Evolutionary conservation across 2,113 vertebrate species (phyloP), one percentile per base, ranked within the genome.

Genomic region (Dinomys branickii): DNA sequence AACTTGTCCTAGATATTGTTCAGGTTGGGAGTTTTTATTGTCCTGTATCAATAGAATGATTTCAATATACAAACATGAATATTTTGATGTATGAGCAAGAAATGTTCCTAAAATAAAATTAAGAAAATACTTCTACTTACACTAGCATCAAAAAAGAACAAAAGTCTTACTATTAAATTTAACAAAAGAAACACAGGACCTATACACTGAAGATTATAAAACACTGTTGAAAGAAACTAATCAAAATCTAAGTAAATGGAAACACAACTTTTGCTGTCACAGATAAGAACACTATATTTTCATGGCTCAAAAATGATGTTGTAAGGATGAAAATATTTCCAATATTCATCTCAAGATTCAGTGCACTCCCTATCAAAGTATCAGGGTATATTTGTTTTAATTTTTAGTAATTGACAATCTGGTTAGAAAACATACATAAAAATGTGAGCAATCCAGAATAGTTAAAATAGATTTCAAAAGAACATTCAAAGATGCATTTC

Each of bases 51-150:
- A 56, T 77, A 89, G 85, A 54, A 38, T 10, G 1, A 96, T n/a
- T 67, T 69, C 58, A 95, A 56, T 77, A 44, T 30, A 63, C 19
- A 83, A 84, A 82, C 47, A 56, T 81, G 75, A 52, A 2, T 54
- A 71, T 86, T 47, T 91, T 30, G 38, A 35, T 56, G 44, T 47
- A 56, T 12, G 47, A 81, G 4, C 33, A 80, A 87, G 75, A 3
- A 93, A 78, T 78, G 59, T 82, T 93, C 6, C 11, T 75, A 80
- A 93, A 61, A 78, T 88, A 88, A 85, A 92, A 44, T 92, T 54
- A 82, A 92, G 52, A 33, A 61, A 82, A 69, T 50, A 33, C 20
- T 75, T 92, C 16, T 41, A 54, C 16, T 80, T 85, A 75, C 38
- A 54, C 82, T 73, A 59, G 2, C 16, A 75, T 77, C 38, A 87